Conservation (phyloP, 2,888 invertebrate species). For the Spisula solida region DNA sequence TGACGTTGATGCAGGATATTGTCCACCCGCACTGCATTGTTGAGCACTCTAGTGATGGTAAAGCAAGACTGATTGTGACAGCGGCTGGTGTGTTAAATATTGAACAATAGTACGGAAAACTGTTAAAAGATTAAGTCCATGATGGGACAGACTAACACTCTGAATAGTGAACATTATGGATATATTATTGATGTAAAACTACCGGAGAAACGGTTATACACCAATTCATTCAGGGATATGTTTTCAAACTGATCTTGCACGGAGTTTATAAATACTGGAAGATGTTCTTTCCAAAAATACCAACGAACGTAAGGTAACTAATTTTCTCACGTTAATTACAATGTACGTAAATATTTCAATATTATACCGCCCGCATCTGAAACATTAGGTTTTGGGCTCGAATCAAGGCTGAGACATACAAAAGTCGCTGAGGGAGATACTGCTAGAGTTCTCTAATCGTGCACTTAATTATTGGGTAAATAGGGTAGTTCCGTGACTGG, state of each 20-base stretch:
- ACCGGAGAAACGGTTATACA: neutral
- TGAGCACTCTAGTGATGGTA: neutral
- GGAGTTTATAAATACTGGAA: neutral
- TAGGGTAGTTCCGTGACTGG: no score
- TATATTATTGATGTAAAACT: neutral
- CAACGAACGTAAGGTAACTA: conserved; percentile 47
- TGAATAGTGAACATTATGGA: neutral
- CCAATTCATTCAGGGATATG: neutral
- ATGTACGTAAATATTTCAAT: no score
- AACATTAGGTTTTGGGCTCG: no score
- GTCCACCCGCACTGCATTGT: neutral
- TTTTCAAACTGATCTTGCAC: neutral
- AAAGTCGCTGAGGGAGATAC: no score
- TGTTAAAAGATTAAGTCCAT: neutral
- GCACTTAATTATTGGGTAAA: no score
- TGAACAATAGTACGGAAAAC: neutral
- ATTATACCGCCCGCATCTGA: no score
- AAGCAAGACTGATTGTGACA: neutral
- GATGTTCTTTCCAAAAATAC: conserved; percentile 59
- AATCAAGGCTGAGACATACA: no score
- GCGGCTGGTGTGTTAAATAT: no score
- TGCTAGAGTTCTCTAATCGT: no score
- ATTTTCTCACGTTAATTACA: neutral
- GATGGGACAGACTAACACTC: neutral
- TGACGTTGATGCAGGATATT: neutral